These are phyloP conservation scores for Ia io DNA, from an alignment of 2,113 vertebrate genomes.

Conservation along the genomic window DNA sequence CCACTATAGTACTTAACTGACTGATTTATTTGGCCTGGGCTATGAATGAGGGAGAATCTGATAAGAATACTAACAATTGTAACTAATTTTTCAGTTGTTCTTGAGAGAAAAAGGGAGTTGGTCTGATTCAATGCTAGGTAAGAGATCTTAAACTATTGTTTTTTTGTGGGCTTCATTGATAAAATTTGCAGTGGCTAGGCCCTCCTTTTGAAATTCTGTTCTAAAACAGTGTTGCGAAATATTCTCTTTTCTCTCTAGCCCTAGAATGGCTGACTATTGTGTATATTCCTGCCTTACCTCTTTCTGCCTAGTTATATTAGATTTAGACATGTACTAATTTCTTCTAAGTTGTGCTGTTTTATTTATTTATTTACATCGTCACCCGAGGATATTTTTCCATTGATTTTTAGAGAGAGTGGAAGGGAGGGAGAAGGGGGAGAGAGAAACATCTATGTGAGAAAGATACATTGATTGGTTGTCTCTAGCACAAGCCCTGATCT, in stretches of 20 bases:
- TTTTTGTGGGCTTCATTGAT: not conserved
- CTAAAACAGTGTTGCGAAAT: not conserved
- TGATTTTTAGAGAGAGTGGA: too few relatives aligned
- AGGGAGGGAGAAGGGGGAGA: too few relatives aligned
- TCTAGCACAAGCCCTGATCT: too few relatives aligned
- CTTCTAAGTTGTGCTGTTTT: not conserved
- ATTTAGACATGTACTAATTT: not conserved
- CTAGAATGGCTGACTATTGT: not conserved
- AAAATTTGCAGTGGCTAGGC: not conserved
- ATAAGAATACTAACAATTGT: not conserved
- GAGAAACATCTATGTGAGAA: too few relatives aligned
- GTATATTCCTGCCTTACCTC: not conserved
- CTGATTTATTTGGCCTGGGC: slow-evolving; percentile 6
- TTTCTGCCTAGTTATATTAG: not conserved
- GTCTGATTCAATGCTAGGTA: not conserved
- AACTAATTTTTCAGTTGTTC: slow-evolving; percentile 1
- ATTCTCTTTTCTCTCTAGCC: not conserved
- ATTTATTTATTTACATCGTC: too few relatives aligned
- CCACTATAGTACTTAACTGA: not conserved
- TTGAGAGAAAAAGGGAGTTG: not conserved
- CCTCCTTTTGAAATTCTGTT: not conserved
- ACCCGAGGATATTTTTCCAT: too few relatives aligned
- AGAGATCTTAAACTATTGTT: not conserved
- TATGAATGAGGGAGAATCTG: not conserved
- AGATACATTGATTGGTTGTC: too few relatives aligned